Evolutionary conservation across 2,797 vertebrate genomes (phyloP).

Genomic region (Hypotaenidia okinawae): DNA sequence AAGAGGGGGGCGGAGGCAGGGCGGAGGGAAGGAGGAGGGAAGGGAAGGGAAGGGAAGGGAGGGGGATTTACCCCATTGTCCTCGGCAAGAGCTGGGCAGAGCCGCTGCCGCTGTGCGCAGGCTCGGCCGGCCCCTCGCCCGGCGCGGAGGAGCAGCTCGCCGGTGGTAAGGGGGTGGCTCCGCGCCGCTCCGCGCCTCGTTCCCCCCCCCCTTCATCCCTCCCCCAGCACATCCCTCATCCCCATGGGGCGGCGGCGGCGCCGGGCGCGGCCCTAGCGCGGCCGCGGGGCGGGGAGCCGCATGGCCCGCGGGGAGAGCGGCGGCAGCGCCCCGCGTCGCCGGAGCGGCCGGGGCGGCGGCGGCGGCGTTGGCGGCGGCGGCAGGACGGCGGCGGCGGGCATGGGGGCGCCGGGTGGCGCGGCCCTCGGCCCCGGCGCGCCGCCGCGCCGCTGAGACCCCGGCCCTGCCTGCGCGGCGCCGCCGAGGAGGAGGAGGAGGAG

Average conservation of each 20-base stretch:
- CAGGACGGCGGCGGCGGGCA: background rate
- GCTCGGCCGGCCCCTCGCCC: constrained; percentile 34
- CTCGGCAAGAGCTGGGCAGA: constrained; percentile 32
- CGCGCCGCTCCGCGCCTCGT: background rate
- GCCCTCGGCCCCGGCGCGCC: background rate
- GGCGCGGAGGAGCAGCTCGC: constrained; percentile 4
- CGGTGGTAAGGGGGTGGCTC: background rate
- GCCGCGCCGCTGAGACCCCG: constrained; percentile 14
- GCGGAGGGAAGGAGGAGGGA: background rate
- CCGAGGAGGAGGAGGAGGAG: background rate
- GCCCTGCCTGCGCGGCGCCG: background rate
- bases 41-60: background rate
- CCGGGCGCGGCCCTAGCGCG: background rate
- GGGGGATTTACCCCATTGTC: constrained; percentile 41
- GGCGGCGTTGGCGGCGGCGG: background rate
- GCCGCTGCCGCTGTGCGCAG: constrained; percentile 43
- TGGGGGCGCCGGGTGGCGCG: constrained; percentile 2
- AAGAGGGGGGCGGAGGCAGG: background rate
- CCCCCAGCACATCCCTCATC: background rate
- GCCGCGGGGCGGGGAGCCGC: background rate
- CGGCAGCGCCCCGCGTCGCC: background rate
- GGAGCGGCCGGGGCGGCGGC: background rate
- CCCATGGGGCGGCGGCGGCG: background rate
- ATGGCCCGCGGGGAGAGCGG: background rate
- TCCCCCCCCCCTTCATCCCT: background rate